Evolutionary conservation across 1,140 invertebrate species (phyloP).

Genomic region (Drosophila paulistorum): DNA sequence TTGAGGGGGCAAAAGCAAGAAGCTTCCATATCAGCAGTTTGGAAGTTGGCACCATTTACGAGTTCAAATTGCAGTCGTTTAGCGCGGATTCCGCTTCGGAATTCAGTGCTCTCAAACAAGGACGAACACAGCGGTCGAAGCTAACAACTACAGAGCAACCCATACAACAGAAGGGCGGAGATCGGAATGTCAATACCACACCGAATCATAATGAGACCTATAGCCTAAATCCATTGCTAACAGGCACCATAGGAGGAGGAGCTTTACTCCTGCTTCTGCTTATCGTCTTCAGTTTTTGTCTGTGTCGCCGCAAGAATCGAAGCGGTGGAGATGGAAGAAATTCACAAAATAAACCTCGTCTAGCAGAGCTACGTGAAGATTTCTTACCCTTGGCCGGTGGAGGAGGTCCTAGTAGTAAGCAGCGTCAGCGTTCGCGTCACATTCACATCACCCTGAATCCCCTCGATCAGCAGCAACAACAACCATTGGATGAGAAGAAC

Average conservation of each 20-base stretch:
- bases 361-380: slow-evolving; percentile 59
- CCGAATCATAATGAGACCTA: slow-evolving; percentile 71
- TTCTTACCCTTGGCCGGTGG: slow-evolving; percentile 71
- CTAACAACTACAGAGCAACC: slow-evolving; percentile 53
- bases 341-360: slow-evolving; percentile 77
- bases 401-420: slow-evolving; percentile 58
- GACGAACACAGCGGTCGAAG: slow-evolving; percentile 86
- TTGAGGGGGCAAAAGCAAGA: slow-evolving; percentile 87
- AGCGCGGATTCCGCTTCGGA: slow-evolving; percentile 92
- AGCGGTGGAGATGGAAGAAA: slow-evolving; percentile 58
- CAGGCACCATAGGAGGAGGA: slow-evolving; percentile 62
- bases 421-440: slow-evolving; percentile 80
- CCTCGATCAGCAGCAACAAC: slow-evolving; percentile 83
- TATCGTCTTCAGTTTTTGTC: slow-evolving; percentile 74
- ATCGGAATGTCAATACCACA: slow-evolving; percentile 52
- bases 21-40: slow-evolving; percentile 90
- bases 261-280: slow-evolving; percentile 63
- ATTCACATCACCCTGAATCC: slow-evolving; percentile 89
- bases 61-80: slow-evolving; percentile 95
- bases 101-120: slow-evolving; percentile 91
- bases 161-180: slow-evolving; percentile 17
- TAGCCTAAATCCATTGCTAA: slow-evolving; percentile 55
- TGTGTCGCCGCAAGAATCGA: slow-evolving; percentile 73
- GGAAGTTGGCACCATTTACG: slow-evolving; percentile 91
- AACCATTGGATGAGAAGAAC: slow-evolving; percentile 56